Evolutionary conservation across 2,113 vertebrate genomes (phyloP).

Genomic region (Capreolus pygargus): DNA sequence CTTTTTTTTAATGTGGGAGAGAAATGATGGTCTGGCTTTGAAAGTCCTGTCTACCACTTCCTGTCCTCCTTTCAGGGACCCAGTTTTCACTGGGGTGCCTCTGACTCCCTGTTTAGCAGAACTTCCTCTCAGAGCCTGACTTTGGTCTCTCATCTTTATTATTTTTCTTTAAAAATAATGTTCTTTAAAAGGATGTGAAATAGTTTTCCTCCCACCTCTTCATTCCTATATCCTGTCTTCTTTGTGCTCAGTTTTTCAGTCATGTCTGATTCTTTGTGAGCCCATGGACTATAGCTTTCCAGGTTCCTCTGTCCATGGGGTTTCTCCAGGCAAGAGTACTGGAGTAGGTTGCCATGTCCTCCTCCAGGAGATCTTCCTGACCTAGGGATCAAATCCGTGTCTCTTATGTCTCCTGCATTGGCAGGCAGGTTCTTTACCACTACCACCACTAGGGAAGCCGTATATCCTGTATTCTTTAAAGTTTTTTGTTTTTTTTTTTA

Average conservation of each 20-base stretch:
- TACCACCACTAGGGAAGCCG: neutral
- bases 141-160: neutral
- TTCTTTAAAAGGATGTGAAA: neutral
- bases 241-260: neutral
- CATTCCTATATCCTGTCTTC: neutral
- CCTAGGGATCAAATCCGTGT: neutral
- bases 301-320: neutral
- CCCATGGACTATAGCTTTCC: neutral
- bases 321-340: neutral
- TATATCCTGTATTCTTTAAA: neutral
- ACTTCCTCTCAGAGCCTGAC: neutral
- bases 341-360: neutral
- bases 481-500: neutral
- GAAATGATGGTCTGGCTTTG: neutral
- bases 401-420: neutral
- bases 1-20: neutral
- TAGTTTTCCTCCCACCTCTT: neutral
- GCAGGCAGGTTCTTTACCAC: neutral
- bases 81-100: neutral
- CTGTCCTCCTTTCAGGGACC: neutral
- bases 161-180: neutral
- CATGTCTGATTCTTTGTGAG: neutral
- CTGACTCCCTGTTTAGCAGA: neutral
- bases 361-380: neutral
- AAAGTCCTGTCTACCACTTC: neutral